phyloP scores from a whole-genome alignment of 2,113 vertebrate genomes.

The Silurus meridionalis region DNA sequence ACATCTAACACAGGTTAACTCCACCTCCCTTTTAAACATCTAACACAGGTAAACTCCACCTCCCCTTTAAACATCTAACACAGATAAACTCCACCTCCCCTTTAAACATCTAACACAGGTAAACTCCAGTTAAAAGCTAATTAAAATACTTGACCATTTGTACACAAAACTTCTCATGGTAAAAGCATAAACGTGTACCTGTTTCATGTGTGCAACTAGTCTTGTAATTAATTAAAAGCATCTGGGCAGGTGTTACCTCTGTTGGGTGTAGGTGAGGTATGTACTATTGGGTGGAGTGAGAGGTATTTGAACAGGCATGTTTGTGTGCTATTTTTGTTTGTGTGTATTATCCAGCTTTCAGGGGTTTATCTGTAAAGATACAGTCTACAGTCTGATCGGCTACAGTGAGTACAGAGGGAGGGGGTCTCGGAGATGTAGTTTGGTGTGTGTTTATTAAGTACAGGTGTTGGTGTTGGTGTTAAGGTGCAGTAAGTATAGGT shows the following conservation, averaged over 20 bases:
- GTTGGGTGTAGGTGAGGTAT: slow-evolving; percentile 17
- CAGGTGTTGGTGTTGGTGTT: not conserved
- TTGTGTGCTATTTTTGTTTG: not conserved
- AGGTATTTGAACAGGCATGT: not conserved
- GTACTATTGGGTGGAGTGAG: slow-evolving; percentile 2
- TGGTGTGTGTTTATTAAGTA: not conserved
- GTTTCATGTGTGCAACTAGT: slow-evolving; percentile 3
- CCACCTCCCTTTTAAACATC: too few species aligned
- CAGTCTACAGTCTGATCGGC: too few species aligned
- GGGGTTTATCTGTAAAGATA: too few species aligned
- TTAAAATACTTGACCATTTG: not conserved
- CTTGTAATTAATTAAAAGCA: not conserved
- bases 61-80: too few species aligned
- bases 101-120: too few species aligned
- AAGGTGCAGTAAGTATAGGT: slow-evolving; percentile 1
- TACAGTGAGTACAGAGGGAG: too few species aligned
- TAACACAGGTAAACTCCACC: too few species aligned
- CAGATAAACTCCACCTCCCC: too few species aligned
- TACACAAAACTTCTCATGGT: not conserved
- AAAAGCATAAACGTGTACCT: not conserved
- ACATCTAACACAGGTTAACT: too few species aligned
- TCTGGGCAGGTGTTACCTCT: not conserved
- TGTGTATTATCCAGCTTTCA: too few species aligned
- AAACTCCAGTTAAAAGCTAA: too few species aligned
- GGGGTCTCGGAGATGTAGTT: too few species aligned